Evolutionary conservation across 2,113 vertebrate species (phyloP).

Genomic region (Bombycilla garrulus): DNA sequence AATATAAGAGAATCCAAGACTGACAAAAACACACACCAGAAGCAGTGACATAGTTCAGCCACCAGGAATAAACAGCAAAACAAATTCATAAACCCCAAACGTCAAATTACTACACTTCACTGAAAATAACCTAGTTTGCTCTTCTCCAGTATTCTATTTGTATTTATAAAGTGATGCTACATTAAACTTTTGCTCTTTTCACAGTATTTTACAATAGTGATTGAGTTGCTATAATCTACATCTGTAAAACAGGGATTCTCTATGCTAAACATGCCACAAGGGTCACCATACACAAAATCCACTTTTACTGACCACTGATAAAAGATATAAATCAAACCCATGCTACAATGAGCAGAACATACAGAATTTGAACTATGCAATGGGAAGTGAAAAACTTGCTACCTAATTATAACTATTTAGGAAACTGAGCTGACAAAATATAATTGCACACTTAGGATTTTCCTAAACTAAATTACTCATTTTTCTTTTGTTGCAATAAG

Average conservation of each 20-base stretch:
- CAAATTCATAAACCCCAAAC: neutral
- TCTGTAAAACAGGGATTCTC: neutral
- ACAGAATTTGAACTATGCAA: neutral
- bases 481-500: fast-evolving
- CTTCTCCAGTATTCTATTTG: neutral
- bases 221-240: neutral
- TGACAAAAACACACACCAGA: neutral
- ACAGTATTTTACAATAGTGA: neutral
- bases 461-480: neutral
- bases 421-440: neutral
- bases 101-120: neutral
- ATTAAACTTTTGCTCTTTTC: neutral
- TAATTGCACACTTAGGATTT: neutral
- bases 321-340: neutral
- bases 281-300: neutral
- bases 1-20: neutral
- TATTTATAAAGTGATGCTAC: neutral
- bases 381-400: neutral
- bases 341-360: neutral
- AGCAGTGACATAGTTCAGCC: neutral
- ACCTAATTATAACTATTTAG: neutral
- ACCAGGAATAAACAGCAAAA: neutral
- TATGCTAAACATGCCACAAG: neutral
- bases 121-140: neutral
- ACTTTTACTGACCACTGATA: neutral